A percentile compares a stretch with the other conserved stretches of the same genome.
These are phyloP conservation scores for Pteronotus mesoamericanus DNA, from an alignment of 2,797 vertebrate genomes.

Conservation along the genomic window DNA sequence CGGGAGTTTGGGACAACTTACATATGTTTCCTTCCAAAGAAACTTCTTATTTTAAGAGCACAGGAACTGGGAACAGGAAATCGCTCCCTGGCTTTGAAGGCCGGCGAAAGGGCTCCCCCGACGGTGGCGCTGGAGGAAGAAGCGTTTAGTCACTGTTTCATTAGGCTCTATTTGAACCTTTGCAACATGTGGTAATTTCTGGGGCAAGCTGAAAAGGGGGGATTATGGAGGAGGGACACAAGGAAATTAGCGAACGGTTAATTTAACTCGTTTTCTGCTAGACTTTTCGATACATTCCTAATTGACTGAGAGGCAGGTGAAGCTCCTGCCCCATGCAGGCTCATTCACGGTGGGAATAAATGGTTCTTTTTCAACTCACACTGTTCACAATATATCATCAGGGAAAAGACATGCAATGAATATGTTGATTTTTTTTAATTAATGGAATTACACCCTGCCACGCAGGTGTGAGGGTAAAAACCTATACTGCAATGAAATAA, in stretches of 20 bases:
- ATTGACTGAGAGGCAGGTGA: slow-evolving; percentile 99
- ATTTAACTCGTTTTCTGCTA: slow-evolving; percentile 99
- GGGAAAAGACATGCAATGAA: slow-evolving; percentile 95
- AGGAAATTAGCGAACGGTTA: slow-evolving; percentile 98
- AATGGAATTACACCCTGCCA: slow-evolving; percentile 94
- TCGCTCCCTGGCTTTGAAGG: slow-evolving; percentile 86
- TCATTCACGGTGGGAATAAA: slow-evolving; percentile 95
- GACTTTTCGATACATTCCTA: slow-evolving; percentile 99
- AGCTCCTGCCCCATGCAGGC: slow-evolving; percentile 94
- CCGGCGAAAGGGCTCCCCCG: slow-evolving; percentile 87
- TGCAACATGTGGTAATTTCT: slow-evolving; percentile 98
- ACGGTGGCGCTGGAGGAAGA: slow-evolving; percentile 81
- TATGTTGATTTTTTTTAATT: slow-evolving; percentile 96
- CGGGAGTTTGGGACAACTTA: slow-evolving; percentile 86
- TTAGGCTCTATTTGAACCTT: slow-evolving; percentile 98
- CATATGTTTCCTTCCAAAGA: slow-evolving; percentile 80
- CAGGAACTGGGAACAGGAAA: slow-evolving; percentile 81
- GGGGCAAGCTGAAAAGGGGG: slow-evolving; percentile 91
- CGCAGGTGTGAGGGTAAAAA: slow-evolving; percentile 93
- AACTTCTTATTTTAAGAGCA: slow-evolving; percentile 72
- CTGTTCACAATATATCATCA: slow-evolving; percentile 94
- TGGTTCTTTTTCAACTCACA: slow-evolving; percentile 91
- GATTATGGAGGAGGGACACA: slow-evolving; percentile 95
- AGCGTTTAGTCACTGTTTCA: slow-evolving; percentile 97
- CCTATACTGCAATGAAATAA: slow-evolving; percentile 83